Base-by-base conservation (phyloP, 1,140 invertebrate genomes). In the Drosophila kepulauana region DNA sequence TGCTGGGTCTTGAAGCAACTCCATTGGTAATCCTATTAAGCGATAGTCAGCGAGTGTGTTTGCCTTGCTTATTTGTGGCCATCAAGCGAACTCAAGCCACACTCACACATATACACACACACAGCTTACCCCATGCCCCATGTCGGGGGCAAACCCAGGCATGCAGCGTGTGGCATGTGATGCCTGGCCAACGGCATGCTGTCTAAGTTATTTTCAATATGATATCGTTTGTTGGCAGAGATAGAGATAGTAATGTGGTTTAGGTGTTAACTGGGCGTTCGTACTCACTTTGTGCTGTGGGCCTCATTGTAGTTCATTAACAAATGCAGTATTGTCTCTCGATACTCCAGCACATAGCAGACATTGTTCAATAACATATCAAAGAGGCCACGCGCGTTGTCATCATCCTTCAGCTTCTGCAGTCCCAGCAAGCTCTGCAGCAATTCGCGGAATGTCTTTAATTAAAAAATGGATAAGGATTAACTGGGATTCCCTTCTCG, bases 271-370 rank as follows among this genome's bases (percentile, higher is more conserved):
- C 38, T 57, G 48, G 68, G 68, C 13, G 45, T 49, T 25, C 25
- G 49, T 81, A 89, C 94, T 93, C 92, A 97, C 96, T 95, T 96
- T 56, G 98, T 97, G 95, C 98, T 97, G 93, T 97, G 97, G 59
- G 94, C 93, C 89, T 97, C 96, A 92, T 99, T 96, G 93, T 96
- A 99, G 76, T 95, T 95, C 35, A 97, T 93, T 73, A 99, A 93
- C 59, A 97, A 94, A 45, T 94, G 94, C 30, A 98, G 93, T 86
- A 98, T 95, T 79, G 98, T 96, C 93, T 99, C 98, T 72, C 98
- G 94, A 93, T 99, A 99, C 93, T 99, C 98, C 67, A 97, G 94
- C 8, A 98, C 96, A 93, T 99, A 99, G 93, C 99, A 99, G 74
- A 99, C 95, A 93, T 98, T 97, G 91, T 96, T 96, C 93, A 98